Evolutionary conservation across 2,797 vertebrate genomes (phyloP), one percentile per base, ranked within the genome.

Genomic region (Toxotes lorentzi): DNA sequence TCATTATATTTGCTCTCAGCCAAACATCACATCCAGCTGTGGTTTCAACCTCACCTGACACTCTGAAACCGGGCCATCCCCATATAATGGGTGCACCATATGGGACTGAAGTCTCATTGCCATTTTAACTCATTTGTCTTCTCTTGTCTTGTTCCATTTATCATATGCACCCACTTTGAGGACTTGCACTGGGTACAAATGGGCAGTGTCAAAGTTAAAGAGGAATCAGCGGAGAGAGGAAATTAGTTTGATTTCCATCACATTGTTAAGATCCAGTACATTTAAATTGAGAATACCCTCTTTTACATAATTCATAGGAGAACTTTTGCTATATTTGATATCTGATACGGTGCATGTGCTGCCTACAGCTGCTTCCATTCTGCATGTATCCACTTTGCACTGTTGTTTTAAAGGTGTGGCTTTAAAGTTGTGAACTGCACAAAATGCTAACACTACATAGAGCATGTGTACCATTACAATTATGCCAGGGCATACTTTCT

Each of bases 41-140:
- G 38, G 21, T 65, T 74, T 80, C 45, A 40, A 48, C 51, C 54
- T 71, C 63, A 57, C 23, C 35, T 78, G 72, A 63, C 50, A 62
- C 47, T 38, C 50, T 64, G 45, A 68, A 69, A 48, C 51, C 50
- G 53, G 2, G 10, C 24, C 54, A 53, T 71, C 50, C 75, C 40
- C 32, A 30, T 53, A 27, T 24, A 50, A 24, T 19, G 38, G 23
- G 11, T 35, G 54, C n/a, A 23, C 68, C 35, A 11, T 66, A 43
- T 70, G 35, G 66, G 47, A 68, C 6, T 63, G 61, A 83, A 76
- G 68, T 84, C 62, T 76, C 70, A 63, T 32, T 21, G 24, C 21
- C 35, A 35, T 84, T 67, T 75, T 54, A 43, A 76, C 58, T 69
- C 64, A 73, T 88, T 88, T 75, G 35, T 81, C 77, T 79, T 85